phyloP scores from a whole-genome alignment of 2,797 vertebrate genomes.

The Garrulus glandarius region DNA sequence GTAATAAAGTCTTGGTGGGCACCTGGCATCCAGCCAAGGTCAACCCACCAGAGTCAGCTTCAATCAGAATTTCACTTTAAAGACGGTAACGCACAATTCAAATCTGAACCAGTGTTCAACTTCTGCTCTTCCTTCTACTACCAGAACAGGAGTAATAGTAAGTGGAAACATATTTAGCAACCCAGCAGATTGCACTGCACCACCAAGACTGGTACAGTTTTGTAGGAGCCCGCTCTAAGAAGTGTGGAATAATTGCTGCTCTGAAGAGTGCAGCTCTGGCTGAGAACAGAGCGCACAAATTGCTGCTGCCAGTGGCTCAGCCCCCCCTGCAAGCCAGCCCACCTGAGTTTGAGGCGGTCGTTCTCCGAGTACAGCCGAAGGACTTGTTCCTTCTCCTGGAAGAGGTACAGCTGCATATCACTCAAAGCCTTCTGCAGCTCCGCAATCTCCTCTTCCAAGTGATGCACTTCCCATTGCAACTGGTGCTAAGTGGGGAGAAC shows the following conservation, averaged over 20 bases:
- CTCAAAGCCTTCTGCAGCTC: slow-evolving; percentile 93
- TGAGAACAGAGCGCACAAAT: fast-evolving
- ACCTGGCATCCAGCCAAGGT: not conserved
- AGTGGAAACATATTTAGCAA: not conserved
- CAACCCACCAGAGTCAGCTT: not conserved
- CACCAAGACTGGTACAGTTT: fast-evolving
- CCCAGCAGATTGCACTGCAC: not conserved
- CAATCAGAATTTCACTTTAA: not conserved
- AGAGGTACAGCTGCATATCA: slow-evolving; percentile 94
- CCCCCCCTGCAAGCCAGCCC: not conserved
- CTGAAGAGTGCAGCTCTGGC: not conserved
- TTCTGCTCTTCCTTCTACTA: not conserved
- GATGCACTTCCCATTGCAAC: slow-evolving; percentile 86
- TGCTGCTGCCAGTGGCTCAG: not conserved
- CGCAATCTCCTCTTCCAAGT: slow-evolving; percentile 86
- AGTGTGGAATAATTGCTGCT: not conserved
- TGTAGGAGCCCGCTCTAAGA: not conserved
- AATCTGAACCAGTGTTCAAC: not conserved
- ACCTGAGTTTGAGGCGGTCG: slow-evolving; percentile 95
- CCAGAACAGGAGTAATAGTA: not conserved
- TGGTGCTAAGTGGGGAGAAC: slow-evolving; percentile 80
- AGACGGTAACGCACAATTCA: not conserved
- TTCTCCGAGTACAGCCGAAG: slow-evolving; percentile 92
- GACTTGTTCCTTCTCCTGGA: slow-evolving; percentile 92
- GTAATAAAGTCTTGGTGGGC: not conserved